These are phyloP conservation scores for Bostrychus sinensis DNA, from an alignment of 2,113 vertebrate species.

Conservation along the genomic window DNA sequence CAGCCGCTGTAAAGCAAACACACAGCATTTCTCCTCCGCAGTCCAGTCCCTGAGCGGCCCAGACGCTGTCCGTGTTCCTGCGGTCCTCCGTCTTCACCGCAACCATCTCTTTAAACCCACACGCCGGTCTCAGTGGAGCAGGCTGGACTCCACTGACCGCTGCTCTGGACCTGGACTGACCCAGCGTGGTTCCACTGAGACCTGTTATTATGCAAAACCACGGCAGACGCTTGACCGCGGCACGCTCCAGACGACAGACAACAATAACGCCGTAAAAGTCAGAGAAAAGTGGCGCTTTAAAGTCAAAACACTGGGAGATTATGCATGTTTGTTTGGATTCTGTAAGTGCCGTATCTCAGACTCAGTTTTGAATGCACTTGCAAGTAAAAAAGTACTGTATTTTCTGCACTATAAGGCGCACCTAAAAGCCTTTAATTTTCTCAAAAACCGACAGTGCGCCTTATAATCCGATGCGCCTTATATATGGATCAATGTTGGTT, in stretches of 20 bases:
- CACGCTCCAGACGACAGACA: not conserved
- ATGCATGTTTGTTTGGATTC: constrained; percentile 20
- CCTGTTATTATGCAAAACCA: constrained; percentile 28
- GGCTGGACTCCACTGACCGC: constrained; percentile 16
- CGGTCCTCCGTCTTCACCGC: constrained; percentile 21
- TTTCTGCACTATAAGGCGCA: too few relatives aligned
- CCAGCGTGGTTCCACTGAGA: constrained; percentile 9
- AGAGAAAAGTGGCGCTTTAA: not conserved
- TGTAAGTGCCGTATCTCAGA: constrained; percentile 25
- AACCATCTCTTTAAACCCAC: constrained; percentile 41
- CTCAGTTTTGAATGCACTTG: too few relatives aligned
- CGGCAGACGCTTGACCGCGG: constrained; percentile 5
- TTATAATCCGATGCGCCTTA: too few relatives aligned
- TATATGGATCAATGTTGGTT: too few relatives aligned
- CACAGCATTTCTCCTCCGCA: constrained; percentile 32
- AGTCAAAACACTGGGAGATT: not conserved
- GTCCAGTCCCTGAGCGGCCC: too few relatives aligned
- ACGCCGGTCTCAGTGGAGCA: constrained; percentile 34
- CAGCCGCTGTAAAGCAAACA: constrained; percentile 32
- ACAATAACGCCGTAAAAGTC: constrained; percentile 1
- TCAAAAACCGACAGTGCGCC: too few relatives aligned
- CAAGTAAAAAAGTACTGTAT: too few relatives aligned
- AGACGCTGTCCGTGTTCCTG: constrained; percentile 23
- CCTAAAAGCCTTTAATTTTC: too few relatives aligned
- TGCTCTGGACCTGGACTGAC: constrained; percentile 2